These are phyloP conservation scores for Sphaerophoria rueppellii DNA, from an alignment of 2,888 invertebrate species.

Conservation along the genomic window DNA sequence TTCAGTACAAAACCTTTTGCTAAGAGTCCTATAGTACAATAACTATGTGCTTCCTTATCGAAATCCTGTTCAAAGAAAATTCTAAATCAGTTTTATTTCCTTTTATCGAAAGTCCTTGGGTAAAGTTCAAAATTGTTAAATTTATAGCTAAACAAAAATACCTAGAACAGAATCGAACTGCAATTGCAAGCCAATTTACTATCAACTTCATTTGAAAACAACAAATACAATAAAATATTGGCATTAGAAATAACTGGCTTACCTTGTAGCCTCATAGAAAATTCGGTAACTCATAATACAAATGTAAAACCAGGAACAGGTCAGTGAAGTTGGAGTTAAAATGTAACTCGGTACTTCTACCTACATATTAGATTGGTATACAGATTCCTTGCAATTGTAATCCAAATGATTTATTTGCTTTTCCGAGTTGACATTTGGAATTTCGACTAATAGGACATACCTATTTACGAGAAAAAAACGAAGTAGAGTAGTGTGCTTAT, in stretches of 20 bases:
- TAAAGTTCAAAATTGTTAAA: constrained; percentile 47
- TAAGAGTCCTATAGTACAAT: no score
- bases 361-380: no score
- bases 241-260: constrained; percentile 43
- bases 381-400: no score
- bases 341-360: no score
- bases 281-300: neutral
- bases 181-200: constrained; percentile 71
- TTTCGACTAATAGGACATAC: constrained; percentile 65
- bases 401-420: no score
- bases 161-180: constrained; percentile 30
- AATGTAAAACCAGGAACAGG: neutral
- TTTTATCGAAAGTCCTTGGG: constrained; percentile 13
- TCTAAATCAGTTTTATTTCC: constrained; percentile 47
- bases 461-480: constrained; percentile 58
- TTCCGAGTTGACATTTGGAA: constrained; percentile 47
- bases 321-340: no score
- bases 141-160: constrained; percentile 51
- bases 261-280: neutral
- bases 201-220: constrained; percentile 67
- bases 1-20: neutral
- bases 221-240: constrained; percentile 68
- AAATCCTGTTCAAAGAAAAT: neutral
- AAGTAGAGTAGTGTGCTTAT: constrained; percentile 10
- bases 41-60: no score